Percentiles rank a stretch among this genome's conserved stretches.
These are phyloP conservation scores for Torymus texanus DNA, from an alignment of 2,888 invertebrate genomes.

Conservation along the genomic window DNA sequence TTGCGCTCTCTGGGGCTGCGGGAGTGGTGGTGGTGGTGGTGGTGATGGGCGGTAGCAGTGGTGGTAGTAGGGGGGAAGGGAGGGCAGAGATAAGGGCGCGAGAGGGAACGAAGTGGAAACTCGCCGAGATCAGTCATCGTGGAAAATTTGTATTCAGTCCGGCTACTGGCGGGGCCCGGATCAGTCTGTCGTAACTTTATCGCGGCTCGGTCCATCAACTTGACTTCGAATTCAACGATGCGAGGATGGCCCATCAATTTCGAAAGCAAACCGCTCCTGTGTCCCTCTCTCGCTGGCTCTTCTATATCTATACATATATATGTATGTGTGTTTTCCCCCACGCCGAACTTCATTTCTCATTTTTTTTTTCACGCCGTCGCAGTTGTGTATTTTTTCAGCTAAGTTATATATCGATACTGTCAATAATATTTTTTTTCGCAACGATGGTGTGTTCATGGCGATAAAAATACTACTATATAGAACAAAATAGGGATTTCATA, in stretches of 20 bases:
- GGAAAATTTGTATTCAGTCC: constrained; percentile 68
- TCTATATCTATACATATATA: too few relatives aligned
- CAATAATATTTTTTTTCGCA: too few relatives aligned
- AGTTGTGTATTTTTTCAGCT: too few relatives aligned
- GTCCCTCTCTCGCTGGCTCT: constrained; percentile 44
- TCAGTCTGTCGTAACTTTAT: constrained; percentile 68
- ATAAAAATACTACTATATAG: too few relatives aligned
- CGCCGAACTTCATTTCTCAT: too few relatives aligned
- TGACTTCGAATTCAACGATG: constrained; percentile 65
- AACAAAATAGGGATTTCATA: too few relatives aligned
- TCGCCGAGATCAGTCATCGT: constrained; percentile 66
- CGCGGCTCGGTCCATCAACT: constrained; percentile 70
- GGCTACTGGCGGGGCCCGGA: constrained; percentile 55
- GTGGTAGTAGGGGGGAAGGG: constrained; percentile 7
- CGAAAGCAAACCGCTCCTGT: constrained; percentile 60
- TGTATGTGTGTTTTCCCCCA: too few relatives aligned
- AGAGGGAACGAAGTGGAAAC: constrained; percentile 68
- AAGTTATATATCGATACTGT: too few relatives aligned
- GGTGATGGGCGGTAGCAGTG: background rate
- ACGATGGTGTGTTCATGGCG: too few relatives aligned
- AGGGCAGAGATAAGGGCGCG: constrained; percentile 58
- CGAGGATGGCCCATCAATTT: constrained; percentile 68
- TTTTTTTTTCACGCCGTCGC: too few relatives aligned
- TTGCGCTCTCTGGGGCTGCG: constrained; percentile 1
- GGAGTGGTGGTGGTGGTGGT: too few relatives aligned